These are phyloP conservation scores for Neodiprion lecontei DNA, from an alignment of 1,140 invertebrate species.

Conservation along the genomic window DNA sequence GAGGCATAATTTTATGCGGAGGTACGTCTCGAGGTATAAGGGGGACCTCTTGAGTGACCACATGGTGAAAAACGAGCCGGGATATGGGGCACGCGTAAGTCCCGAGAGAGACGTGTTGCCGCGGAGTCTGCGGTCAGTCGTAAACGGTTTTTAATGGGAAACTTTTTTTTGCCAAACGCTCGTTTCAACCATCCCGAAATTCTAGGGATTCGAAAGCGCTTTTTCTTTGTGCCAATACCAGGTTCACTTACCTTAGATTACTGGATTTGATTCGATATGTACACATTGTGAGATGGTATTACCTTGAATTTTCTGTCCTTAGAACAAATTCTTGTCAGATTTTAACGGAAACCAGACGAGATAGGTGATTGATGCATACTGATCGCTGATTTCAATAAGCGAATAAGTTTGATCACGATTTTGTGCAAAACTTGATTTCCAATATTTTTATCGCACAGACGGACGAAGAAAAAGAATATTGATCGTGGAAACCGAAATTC, in stretches of 20 bases:
- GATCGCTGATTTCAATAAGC: too few species aligned
- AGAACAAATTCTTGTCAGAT: too few species aligned
- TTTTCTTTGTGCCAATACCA: slow-evolving; percentile 38
- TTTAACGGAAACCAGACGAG: too few species aligned
- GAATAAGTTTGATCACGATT: too few species aligned
- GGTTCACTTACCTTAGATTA: slow-evolving; percentile 30
- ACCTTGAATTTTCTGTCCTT: too few species aligned
- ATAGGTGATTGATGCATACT: too few species aligned
- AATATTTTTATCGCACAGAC: too few species aligned
- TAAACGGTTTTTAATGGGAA: slow-evolving; percentile 42
- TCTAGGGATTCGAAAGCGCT: slow-evolving; percentile 39
- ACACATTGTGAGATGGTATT: too few species aligned
- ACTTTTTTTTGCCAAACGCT: slow-evolving; percentile 34
- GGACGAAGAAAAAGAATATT: too few species aligned
- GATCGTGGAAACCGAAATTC: too few species aligned
- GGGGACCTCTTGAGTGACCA: background rate
- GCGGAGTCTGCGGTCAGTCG: slow-evolving; percentile 29
- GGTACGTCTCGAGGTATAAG: background rate
- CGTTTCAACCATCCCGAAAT: slow-evolving; percentile 23
- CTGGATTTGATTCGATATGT: slow-evolving; percentile 14
- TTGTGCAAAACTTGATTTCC: too few species aligned
- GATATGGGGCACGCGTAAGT: slow-evolving; percentile 41
- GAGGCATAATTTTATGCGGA: background rate
- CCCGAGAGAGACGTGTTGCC: slow-evolving; percentile 19
- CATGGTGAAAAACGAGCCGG: slow-evolving; percentile 31